phyloP scores from a whole-genome alignment of 2,888 invertebrate species.

The Volucella zonaria region DNA sequence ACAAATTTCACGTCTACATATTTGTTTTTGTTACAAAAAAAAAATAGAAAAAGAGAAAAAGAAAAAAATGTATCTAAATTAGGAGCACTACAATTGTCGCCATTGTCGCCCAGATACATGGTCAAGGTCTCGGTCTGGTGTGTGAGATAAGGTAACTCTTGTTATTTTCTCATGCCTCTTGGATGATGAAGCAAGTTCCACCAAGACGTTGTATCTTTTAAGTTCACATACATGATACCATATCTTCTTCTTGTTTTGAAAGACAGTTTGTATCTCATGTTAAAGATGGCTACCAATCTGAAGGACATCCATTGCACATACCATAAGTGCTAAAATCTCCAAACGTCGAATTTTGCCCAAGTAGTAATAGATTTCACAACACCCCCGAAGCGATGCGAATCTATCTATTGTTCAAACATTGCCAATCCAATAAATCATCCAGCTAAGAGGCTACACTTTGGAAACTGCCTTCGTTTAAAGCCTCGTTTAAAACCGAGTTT shows the following conservation, averaged over 20 bases:
- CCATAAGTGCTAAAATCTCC: too few species aligned
- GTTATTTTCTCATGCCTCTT: not conserved
- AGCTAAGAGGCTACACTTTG: not conserved
- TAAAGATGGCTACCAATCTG: too few species aligned
- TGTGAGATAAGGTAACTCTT: not conserved
- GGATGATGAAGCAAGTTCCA: slow-evolving; percentile 5
- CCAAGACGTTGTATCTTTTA: not conserved
- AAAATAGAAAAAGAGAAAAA: not conserved
- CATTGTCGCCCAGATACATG: not conserved
- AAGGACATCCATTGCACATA: too few species aligned
- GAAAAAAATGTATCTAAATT: not conserved
- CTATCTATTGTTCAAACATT: not conserved
- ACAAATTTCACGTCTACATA: too few species aligned
- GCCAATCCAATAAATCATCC: slow-evolving; percentile 6
- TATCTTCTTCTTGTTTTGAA: too few species aligned
- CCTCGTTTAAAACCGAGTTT: not conserved
- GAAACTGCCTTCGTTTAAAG: slow-evolving; percentile 15
- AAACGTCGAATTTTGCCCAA: too few species aligned
- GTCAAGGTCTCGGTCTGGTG: slow-evolving; percentile 9
- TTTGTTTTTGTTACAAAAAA: too few species aligned
- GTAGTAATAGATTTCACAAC: too few species aligned
- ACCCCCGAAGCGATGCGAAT: too few species aligned
- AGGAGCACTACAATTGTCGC: not conserved
- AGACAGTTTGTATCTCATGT: too few species aligned
- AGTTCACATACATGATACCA: too few species aligned